Conservation (phyloP, 2,888 invertebrate genomes). For the Pterostichus madidus region DNA sequence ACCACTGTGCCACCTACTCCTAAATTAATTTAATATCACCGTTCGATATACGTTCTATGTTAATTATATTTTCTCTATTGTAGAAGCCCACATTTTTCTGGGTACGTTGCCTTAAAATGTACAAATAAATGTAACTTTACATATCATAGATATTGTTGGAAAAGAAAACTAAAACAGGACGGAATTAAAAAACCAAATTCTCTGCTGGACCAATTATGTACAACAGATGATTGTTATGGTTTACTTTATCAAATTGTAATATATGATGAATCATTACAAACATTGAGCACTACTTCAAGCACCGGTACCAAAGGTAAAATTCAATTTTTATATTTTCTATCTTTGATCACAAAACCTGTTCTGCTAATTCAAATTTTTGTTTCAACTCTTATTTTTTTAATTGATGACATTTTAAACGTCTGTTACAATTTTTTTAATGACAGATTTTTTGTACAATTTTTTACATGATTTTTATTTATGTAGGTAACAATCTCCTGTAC, state of each 20-base stretch:
- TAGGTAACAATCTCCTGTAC: background rate
- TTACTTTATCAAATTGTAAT: background rate
- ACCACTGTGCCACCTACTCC: too few species aligned
- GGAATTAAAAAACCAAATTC: constrained; percentile 18
- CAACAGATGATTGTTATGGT: constrained; percentile 53
- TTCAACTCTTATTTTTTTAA: background rate
- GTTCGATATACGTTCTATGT: too few species aligned
- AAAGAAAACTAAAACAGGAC: constrained; percentile 30
- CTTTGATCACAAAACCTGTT: background rate
- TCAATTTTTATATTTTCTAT: background rate
- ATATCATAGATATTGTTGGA: constrained; percentile 57
- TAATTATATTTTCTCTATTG: background rate
- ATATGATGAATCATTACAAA: constrained; percentile 29
- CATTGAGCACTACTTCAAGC: background rate
- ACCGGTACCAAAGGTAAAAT: background rate
- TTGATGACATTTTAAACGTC: constrained; percentile 13
- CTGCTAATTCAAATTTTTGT: background rate
- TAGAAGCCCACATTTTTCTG: constrained; percentile 46
- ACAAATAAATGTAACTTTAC: constrained; percentile 43
- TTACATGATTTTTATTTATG: constrained; percentile 34
- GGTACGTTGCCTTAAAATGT: constrained; percentile 45
- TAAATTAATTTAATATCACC: too few species aligned
- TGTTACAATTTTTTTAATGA: constrained; percentile 3
- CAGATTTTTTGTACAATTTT: constrained; percentile 36
- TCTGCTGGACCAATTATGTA: constrained; percentile 13